Base-by-base conservation (phyloP, 2,888 invertebrate species). In the Xylota segnis region DNA sequence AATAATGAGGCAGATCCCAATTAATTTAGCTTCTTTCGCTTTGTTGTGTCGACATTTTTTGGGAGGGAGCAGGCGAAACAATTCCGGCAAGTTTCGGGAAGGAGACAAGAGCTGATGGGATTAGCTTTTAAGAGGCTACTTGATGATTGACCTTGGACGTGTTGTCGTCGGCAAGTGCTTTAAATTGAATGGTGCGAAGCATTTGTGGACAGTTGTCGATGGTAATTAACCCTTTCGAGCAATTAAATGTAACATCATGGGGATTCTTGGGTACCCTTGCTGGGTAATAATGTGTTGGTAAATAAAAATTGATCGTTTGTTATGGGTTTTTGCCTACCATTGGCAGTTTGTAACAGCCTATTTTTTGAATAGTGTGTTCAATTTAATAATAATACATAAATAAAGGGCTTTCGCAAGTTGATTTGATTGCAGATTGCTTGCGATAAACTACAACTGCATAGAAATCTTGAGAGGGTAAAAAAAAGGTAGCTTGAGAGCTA, bases 1-100 rank as follows among this genome's bases (percentile, higher is more conserved):
- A 68, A 81, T 81, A 74, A 81, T 74, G 61, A 81, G 68, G 66
- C 74, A 81, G 74, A 74, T 74, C 68, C 74, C 66, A 74, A 81
- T 74, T 74, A 81, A 66, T 75, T 66, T 68, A 66, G 72, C 40
- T 72, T 66, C 54, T 70, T 66, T 61, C 34, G 75, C 50, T 52
- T 27, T 47, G n/a, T 79, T 68, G 16, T 61, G 56, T 58, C 34
- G 56, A 58, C 76, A 66, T 76, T 65, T 76, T 70, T 27, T n/a
- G 34, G 4, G 47, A n/a, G 6, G 32, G 52, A 12, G 34, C n/a
- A 37, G 50, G 23, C 34, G 45, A 76, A 56, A 58, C 40, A 70
- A 47, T 70, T 76, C 43, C 43, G 47, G 27, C 7, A 65, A 71
- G 12, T 76, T 76, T 37, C 45, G 43, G 27, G 63, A 76, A 40